A percentile compares a stretch with the other conserved stretches of the same genome.
Evolutionary conservation across 2,888 invertebrate species (phyloP).

Genomic region (Archips crataeganus): DNA sequence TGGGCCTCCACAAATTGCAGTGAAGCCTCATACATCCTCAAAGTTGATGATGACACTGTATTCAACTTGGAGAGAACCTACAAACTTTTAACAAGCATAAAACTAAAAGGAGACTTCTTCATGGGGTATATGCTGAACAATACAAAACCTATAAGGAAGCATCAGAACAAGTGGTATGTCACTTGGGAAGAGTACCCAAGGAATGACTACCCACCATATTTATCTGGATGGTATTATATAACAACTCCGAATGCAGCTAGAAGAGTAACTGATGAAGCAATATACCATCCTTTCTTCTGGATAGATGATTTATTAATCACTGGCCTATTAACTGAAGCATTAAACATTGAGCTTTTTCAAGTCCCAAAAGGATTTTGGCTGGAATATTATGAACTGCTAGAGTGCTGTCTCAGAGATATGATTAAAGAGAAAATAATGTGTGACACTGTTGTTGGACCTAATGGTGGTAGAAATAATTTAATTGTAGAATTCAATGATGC

Average conservation of each 20-base stretch:
- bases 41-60: conserved; percentile 94
- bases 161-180: conserved; percentile 93
- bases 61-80: conserved; percentile 87
- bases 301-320: conserved; percentile 96
- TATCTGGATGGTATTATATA: conserved; percentile 94
- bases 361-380: conserved; percentile 87
- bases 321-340: conserved; percentile 88
- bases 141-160: conserved; percentile 88
- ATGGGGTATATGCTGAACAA: conserved; percentile 89
- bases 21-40: conserved; percentile 88
- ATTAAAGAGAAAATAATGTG: conserved; percentile 86
- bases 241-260: conserved; percentile 88
- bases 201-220: conserved; percentile 89
- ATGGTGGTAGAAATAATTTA: conserved; percentile 90
- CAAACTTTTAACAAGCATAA: conserved; percentile 52
- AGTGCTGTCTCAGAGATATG: conserved; percentile 90
- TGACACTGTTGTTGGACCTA: conserved; percentile 90
- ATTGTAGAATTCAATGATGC: conserved; percentile 88
- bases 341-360: conserved; percentile 85
- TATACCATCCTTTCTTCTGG: conserved; percentile 92
- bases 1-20: conserved; percentile 89
- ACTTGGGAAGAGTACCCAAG: conserved; percentile 87
- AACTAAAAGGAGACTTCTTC: conserved; percentile 61
- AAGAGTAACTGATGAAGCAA: conserved; percentile 84
- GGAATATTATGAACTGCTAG: conserved; percentile 89